These are phyloP conservation scores for Subanguina moxae DNA, from an alignment of 1,140 invertebrate genomes.

Conservation along the genomic window DNA sequence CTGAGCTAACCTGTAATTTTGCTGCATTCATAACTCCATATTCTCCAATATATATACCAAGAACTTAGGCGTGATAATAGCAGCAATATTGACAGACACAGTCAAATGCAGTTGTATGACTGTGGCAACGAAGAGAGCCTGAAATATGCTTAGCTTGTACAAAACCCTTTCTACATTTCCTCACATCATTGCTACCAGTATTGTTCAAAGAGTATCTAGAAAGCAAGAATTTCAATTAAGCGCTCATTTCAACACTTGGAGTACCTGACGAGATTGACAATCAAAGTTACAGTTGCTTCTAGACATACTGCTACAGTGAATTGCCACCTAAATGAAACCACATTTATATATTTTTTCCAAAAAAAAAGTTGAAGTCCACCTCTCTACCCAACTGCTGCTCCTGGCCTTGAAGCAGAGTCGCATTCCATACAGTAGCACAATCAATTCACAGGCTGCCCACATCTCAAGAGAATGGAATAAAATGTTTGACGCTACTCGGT, in stretches of 20 bases:
- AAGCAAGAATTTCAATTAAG: background rate
- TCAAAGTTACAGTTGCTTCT: slow-evolving; percentile 71
- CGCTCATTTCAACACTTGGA: background rate
- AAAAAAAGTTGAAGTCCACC: slow-evolving; percentile 62
- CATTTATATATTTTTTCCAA: too few species aligned
- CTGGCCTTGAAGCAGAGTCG: slow-evolving; percentile 76
- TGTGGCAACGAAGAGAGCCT: slow-evolving; percentile 38
- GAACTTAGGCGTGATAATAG: slow-evolving; percentile 46
- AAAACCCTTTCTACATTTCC: too few species aligned
- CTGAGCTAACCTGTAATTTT: slow-evolving; percentile 41
- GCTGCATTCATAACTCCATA: background rate
- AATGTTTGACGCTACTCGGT: too few species aligned
- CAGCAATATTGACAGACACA: slow-evolving; percentile 56
- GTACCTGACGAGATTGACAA: slow-evolving; percentile 65
- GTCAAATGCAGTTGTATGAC: slow-evolving; percentile 57
- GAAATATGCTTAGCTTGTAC: too few species aligned
- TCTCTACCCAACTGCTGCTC: slow-evolving; percentile 73
- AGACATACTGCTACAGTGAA: slow-evolving; percentile 69
- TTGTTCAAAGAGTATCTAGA: slow-evolving; percentile 44
- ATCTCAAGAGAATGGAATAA: too few species aligned
- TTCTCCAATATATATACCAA: slow-evolving; percentile 31
- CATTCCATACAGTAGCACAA: slow-evolving; percentile 76
- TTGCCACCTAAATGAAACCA: slow-evolving; percentile 60
- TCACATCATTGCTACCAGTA: slow-evolving; percentile 18
- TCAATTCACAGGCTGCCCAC: slow-evolving; percentile 61